Evolutionary conservation across 2,113 vertebrate genomes (phyloP), one percentile per base, ranked within the genome.

Genomic region (Podilymbus podiceps): DNA sequence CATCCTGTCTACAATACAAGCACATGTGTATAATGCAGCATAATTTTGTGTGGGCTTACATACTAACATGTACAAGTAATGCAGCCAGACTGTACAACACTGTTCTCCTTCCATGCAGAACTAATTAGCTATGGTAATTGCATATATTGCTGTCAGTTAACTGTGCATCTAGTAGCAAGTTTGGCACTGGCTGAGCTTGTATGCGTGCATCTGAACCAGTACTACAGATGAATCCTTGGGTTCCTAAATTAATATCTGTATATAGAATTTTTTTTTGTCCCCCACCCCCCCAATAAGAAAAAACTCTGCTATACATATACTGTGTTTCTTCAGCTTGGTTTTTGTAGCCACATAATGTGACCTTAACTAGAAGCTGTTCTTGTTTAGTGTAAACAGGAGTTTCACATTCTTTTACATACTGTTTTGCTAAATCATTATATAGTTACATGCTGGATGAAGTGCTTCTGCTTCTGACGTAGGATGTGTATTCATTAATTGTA

Each of bases 341-440:
- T 85, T 89, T 66, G 72, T 77, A 89, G 64, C 47, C 14, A 68
- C 27, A 71, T 21, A 80, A 72, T 21, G 24, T 86, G 74, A 59
- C 55, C 47, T 86, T 27, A 92, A 24, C 35, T 74, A 86, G 75
- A 64, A 30, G 15, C 47, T 67, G 23, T 31, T 89, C 59, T 58
- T 93, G 52, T 91, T 96, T 94, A 90, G 42, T 77, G 55, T 95
- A 86, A 94, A 30, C 83, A 81, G 40, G 9, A 94, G 16, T 90
- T 89, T 84, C 79, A 58, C 58, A 67, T 87, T 87, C 60, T 96
- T 64, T n/a, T 82, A 40, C 27, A 23, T 30, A 50, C 3, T 55
- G n/a, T 67, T 40, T 89, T 91, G 23, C 67, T 84, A 92, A 90
- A 59, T 68, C 44, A 42, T 69, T 80, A 80, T 52, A 72, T 40